Conservation (phyloP, 2,888 invertebrate species). For the Ectemnius cavifrons region DNA sequence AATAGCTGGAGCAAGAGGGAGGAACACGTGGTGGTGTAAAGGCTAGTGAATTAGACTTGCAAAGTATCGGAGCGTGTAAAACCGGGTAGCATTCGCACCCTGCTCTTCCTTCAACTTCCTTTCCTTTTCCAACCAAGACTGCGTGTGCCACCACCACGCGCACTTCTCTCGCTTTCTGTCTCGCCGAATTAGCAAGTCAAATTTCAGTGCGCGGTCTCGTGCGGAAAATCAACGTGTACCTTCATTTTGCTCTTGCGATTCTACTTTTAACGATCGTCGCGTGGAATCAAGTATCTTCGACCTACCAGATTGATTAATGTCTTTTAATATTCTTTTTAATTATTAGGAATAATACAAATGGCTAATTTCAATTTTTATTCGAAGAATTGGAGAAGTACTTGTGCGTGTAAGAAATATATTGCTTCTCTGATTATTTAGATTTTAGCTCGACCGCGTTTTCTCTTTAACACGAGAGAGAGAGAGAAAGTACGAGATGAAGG, state of each 20-base stretch:
- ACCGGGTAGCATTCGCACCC: conserved; percentile 19
- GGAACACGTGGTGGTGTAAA: conserved; percentile 23
- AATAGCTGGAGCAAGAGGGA: conserved; percentile 41
- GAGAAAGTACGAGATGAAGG: background rate
- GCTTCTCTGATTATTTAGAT: conserved; percentile 55
- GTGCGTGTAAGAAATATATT: too few species aligned
- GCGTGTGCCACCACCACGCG: too few species aligned
- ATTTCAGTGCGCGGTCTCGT: conserved; percentile 49
- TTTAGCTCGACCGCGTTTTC: conserved; percentile 32
- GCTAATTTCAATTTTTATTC: too few species aligned
- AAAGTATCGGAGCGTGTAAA: conserved; percentile 50
- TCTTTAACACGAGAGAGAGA: background rate
- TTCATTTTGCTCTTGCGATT: conserved; percentile 49
- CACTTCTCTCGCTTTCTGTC: background rate
- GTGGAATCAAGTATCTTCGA: background rate
- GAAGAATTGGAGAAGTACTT: too few species aligned
- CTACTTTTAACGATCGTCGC: conserved; percentile 22
- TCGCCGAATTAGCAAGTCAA: conserved; percentile 62
- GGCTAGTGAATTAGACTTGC: conserved; percentile 61
- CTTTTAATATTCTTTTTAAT: too few species aligned
- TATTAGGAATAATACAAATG: too few species aligned
- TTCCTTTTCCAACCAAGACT: too few species aligned
- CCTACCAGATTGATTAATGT: too few species aligned
- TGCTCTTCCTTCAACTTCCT: background rate
- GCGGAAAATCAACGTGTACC: conserved; percentile 49